Percentiles rank a stretch among this genome's conserved stretches.
phyloP scores from a whole-genome alignment of 2,113 vertebrate genomes.

The Percina caprodes region DNA sequence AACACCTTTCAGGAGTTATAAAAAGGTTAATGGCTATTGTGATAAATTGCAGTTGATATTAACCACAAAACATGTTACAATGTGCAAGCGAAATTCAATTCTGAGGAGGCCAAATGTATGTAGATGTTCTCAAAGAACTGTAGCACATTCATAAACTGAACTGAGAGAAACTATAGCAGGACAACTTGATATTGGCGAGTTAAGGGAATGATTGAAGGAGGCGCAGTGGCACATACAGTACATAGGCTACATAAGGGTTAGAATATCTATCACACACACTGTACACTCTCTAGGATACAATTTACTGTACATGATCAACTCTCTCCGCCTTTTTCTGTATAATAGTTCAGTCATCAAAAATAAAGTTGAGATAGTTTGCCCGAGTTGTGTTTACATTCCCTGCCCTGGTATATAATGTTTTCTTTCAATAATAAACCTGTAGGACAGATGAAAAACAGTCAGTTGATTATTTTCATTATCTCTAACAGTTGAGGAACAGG shows the following conservation, averaged over 20 bases:
- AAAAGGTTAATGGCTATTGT: conserved; percentile 62
- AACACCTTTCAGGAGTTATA: conserved; percentile 57
- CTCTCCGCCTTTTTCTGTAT: conserved; percentile 65
- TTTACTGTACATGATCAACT: conserved; percentile 73
- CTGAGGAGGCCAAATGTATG: conserved; percentile 34
- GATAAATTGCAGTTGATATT: conserved; percentile 53
- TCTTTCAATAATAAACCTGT: conserved; percentile 52
- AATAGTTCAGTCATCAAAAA: conserved; percentile 78
- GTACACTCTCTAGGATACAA: conserved; percentile 72
- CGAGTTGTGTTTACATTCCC: conserved; percentile 74
- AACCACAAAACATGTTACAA: conserved; percentile 52
- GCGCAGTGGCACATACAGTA: conserved; percentile 76
- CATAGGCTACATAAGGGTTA: conserved; percentile 74
- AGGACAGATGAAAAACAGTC: conserved; percentile 70
- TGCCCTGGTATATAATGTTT: conserved; percentile 52
- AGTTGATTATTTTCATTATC: conserved; percentile 32
- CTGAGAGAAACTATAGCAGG: conserved; percentile 48
- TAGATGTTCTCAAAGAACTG: conserved; percentile 39
- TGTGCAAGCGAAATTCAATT: conserved; percentile 53
- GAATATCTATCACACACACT: conserved; percentile 71
- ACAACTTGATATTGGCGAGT: conserved; percentile 56
- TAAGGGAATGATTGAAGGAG: conserved; percentile 80
- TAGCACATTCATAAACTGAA: conserved; percentile 72
- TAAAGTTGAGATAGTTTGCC: conserved; percentile 71
- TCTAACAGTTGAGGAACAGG: conserved; percentile 50